These are phyloP conservation scores for Chinchilla lanigera DNA, from an alignment of 2,113 vertebrate genomes.

Conservation along the genomic window DNA sequence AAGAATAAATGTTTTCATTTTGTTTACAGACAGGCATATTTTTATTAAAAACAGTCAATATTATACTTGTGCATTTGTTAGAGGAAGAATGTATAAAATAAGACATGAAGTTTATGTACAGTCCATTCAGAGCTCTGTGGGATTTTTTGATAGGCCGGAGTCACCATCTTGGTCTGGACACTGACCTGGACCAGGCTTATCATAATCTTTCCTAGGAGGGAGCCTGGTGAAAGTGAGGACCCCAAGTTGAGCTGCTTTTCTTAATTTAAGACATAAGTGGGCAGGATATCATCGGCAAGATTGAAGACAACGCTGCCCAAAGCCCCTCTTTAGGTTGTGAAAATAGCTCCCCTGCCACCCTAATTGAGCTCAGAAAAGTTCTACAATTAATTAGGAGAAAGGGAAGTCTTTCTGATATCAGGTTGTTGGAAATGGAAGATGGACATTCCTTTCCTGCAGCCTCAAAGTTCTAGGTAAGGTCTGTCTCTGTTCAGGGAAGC, in stretches of 20 bases:
- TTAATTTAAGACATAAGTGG: not conserved
- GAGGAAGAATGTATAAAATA: slow-evolving; percentile 33
- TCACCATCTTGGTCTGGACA: not conserved
- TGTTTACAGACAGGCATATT: slow-evolving; percentile 42
- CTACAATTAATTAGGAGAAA: not conserved
- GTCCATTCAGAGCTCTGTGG: not conserved
- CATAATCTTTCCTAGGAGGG: not conserved
- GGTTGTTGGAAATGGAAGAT: not conserved
- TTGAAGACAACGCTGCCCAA: not conserved
- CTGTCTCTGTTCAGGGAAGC: not conserved
- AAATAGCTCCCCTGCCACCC: not conserved
- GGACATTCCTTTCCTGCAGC: not conserved
- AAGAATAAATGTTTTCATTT: slow-evolving; percentile 59
- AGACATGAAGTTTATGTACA: not conserved
- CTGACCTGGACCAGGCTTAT: not conserved
- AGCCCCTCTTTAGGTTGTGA: not conserved
- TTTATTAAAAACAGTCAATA: slow-evolving; percentile 40
- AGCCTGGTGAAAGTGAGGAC: not conserved
- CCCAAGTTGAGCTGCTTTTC: not conserved
- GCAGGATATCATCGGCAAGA: not conserved
- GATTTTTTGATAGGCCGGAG: not conserved
- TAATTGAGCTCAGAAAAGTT: slow-evolving; percentile 14
- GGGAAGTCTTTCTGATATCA: not conserved
- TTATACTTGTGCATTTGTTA: not conserved
- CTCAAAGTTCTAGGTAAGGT: not conserved